Percentiles rank a stretch among this genome's conserved stretches.
Conservation (phyloP, 2,113 vertebrate genomes). For the Urocitellus parryii region DNA sequence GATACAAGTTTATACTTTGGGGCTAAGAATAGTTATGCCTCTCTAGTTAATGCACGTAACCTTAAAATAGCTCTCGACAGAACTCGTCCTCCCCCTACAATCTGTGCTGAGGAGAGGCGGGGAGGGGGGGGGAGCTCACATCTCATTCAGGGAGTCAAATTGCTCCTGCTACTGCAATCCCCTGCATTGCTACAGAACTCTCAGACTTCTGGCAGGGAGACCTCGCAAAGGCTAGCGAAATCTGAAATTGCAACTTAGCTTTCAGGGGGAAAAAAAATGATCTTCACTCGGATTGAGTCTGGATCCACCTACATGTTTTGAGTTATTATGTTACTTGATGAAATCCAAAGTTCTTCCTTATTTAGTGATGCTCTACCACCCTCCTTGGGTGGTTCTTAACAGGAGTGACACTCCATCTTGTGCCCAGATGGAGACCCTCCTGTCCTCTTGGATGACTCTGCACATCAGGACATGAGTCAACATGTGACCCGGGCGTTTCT, state of each 20-base stretch:
- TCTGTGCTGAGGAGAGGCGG: neutral
- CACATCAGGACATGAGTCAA: neutral
- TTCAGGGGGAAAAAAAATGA: neutral
- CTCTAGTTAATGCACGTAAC: neutral
- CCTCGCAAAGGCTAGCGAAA: neutral
- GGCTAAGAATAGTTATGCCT: slow-evolving; percentile 55
- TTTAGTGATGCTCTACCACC: neutral
- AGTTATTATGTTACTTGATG: neutral
- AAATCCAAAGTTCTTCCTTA: neutral
- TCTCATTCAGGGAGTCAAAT: neutral
- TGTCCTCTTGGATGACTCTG: neutral
- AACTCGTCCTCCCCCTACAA: neutral
- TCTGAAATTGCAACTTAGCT: neutral
- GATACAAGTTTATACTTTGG: slow-evolving; percentile 46
- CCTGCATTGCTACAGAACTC: neutral
- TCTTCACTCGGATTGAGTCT: neutral
- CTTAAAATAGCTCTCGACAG: slow-evolving; percentile 63
- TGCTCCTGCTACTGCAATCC: neutral
- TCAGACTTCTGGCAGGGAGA: accelerated
- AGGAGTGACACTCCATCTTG: neutral
- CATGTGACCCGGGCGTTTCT: neutral
- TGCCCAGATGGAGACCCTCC: neutral
- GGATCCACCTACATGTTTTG: neutral
- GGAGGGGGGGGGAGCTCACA: neutral
- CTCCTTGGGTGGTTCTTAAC: neutral